A percentile compares a stretch with the other conserved stretches of the same genome.
phyloP scores from a whole-genome alignment of 1,140 invertebrate species.

The Caenorhabditis briggsae region DNA sequence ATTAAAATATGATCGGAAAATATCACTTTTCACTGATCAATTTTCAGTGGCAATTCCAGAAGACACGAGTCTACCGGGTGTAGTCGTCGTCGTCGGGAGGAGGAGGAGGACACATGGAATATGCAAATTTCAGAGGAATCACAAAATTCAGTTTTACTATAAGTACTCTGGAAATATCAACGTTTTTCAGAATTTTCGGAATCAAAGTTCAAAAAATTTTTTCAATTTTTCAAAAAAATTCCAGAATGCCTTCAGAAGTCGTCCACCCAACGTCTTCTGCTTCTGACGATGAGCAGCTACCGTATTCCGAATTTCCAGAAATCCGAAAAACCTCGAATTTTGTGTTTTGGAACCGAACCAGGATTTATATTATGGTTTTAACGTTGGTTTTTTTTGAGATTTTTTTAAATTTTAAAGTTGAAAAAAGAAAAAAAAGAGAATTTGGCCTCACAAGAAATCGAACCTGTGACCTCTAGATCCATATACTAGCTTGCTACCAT shows the following conservation, averaged over 20 bases:
- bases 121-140: slow-evolving; percentile 18
- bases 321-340: slow-evolving; percentile 17
- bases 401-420: too few species aligned
- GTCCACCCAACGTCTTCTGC: background rate
- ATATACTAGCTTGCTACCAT: background rate
- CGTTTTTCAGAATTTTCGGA: background rate
- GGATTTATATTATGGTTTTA: slow-evolving; percentile 27
- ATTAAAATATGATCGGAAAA: too few species aligned
- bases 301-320: background rate
- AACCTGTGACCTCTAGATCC: background rate
- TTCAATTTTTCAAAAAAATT: background rate
- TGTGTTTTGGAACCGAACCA: slow-evolving; percentile 24
- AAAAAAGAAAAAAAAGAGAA: too few species aligned
- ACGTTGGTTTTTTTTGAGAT: background rate
- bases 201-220: background rate
- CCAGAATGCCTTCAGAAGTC: background rate
- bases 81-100: too few species aligned
- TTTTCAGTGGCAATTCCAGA: too few species aligned
- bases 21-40: too few species aligned
- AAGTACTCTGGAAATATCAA: background rate
- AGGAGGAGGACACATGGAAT: slow-evolving; percentile 1
- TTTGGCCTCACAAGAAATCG: too few species aligned
- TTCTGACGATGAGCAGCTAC: background rate
- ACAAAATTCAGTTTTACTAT: background rate
- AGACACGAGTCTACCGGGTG: too few species aligned